Evolutionary conservation across 92 coral and sea anemone genomes (phyloP).

Genomic region (Porites lobata): DNA sequence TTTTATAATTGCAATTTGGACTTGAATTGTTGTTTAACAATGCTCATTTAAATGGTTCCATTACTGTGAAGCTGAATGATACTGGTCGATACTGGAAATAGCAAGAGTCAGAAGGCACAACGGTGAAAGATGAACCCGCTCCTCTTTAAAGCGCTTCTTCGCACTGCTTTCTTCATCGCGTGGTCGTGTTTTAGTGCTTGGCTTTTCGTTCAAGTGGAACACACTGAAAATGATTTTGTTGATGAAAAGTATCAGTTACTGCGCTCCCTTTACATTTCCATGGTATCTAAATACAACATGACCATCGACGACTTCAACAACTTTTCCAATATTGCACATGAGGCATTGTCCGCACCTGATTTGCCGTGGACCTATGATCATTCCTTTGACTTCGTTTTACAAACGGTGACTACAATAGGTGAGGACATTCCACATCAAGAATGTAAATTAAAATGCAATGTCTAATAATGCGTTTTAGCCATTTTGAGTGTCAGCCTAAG

Average conservation of each 20-base stretch:
- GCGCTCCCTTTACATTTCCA: conserved; percentile 27
- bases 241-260: conserved; percentile 8
- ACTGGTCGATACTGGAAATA: too few relatives aligned
- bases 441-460: too few relatives aligned
- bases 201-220: conserved; percentile 42
- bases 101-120: too few relatives aligned
- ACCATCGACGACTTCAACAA: conserved; percentile 37
- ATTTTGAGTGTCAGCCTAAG: too few relatives aligned
- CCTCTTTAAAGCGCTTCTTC: conserved; percentile 23
- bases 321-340: conserved; percentile 32
- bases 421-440: background rate
- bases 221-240: conserved; percentile 25
- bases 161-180: background rate
- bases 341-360: conserved; percentile 34
- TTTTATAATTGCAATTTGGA: too few relatives aligned
- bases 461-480: too few relatives aligned
- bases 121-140: conserved; percentile 21
- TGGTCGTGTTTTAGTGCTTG: conserved; percentile 43
- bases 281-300: conserved; percentile 68
- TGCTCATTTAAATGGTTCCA: too few relatives aligned
- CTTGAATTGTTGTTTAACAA: too few relatives aligned
- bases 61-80: too few relatives aligned
- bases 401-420: conserved; percentile 6
- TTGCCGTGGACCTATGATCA: conserved; percentile 35
- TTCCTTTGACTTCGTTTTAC: conserved; percentile 46